Evolutionary conservation across 2,888 invertebrate species (phyloP).

Genomic region (Drosophila sordidapex): DNA sequence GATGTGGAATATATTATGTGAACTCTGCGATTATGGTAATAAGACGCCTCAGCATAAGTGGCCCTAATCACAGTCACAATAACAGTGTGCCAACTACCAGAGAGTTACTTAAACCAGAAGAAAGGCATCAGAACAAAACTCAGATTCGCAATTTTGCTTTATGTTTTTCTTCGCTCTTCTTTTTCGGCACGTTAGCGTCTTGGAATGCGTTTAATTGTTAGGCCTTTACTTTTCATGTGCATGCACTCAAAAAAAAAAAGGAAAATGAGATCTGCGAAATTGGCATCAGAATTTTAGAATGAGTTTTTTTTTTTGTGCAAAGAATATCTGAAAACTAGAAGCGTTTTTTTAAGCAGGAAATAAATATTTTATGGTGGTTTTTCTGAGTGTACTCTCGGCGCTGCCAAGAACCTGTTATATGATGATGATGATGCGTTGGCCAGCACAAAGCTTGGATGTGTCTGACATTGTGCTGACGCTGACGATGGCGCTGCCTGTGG

Average conservation of each 20-base stretch:
- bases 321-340: no score
- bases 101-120: slow-evolving; percentile 16
- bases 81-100: slow-evolving; percentile 13
- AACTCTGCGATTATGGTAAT: slow-evolving; percentile 49
- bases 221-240: slow-evolving; percentile 22
- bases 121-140: neutral
- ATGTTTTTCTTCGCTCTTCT: neutral
- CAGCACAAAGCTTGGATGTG: slow-evolving; percentile 9
- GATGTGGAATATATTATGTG: slow-evolving; percentile 9
- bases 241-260: neutral
- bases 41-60: slow-evolving; percentile 23
- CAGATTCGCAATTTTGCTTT: neutral
- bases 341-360: no score
- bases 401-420: neutral
- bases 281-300: neutral
- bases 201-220: slow-evolving; percentile 46
- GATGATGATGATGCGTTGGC: neutral
- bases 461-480: slow-evolving; percentile 42
- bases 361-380: neutral
- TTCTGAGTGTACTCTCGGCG: neutral
- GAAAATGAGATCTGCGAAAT: neutral
- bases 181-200: slow-evolving; percentile 9
- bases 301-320: no score
- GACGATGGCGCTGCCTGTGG: neutral
- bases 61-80: slow-evolving; percentile 9